These are phyloP conservation scores for Aspidiotus rigidus DNA, from an alignment of 2,888 invertebrate species.

Conservation along the genomic window DNA sequence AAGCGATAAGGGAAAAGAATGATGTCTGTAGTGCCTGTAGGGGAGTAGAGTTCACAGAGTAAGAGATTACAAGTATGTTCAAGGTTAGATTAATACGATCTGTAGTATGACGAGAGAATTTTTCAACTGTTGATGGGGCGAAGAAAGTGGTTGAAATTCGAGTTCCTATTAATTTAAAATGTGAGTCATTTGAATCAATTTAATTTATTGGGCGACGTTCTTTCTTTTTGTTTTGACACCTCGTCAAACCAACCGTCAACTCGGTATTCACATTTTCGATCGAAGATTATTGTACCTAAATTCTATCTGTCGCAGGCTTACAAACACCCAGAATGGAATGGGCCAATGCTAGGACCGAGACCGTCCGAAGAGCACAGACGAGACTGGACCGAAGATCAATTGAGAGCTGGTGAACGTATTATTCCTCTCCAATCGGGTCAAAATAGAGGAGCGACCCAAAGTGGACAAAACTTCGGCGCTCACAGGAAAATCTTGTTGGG, in stretches of 20 bases:
- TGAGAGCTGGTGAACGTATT: slow-evolving; percentile 71
- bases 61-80: too few relatives aligned
- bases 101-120: too few relatives aligned
- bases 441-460: slow-evolving; percentile 74
- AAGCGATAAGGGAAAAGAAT: too few relatives aligned
- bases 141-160: too few relatives aligned
- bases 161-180: too few relatives aligned
- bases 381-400: slow-evolving; percentile 69
- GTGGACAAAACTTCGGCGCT: slow-evolving; percentile 79
- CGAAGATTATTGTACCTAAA: not conserved
- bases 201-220: too few relatives aligned
- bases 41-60: too few relatives aligned
- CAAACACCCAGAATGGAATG: slow-evolving; percentile 74
- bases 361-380: slow-evolving; percentile 77
- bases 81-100: too few relatives aligned
- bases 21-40: too few relatives aligned
- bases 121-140: too few relatives aligned
- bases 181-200: too few relatives aligned
- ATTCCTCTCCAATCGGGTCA: slow-evolving; percentile 82
- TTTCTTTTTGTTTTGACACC: too few relatives aligned
- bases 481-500: slow-evolving; percentile 71
- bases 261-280: not conserved
- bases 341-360: slow-evolving; percentile 71
- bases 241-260: not conserved
- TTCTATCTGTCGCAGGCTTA: slow-evolving; percentile 50